Evolutionary conservation across 2,888 invertebrate species (phyloP), one percentile per base, ranked within the genome.

Genomic region (Perithous albicinctus): DNA sequence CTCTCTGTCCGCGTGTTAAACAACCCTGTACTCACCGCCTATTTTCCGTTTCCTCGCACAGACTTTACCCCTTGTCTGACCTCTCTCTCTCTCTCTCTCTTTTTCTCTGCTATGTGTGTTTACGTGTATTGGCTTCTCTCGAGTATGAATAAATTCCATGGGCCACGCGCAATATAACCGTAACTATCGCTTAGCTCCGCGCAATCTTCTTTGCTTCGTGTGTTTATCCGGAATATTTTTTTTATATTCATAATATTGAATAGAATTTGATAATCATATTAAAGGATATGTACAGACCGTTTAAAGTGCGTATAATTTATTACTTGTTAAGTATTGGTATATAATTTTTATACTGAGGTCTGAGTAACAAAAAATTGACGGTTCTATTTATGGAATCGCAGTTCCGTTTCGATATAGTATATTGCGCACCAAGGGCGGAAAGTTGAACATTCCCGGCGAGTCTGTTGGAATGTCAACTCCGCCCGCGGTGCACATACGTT

Each of bases 121-220:
- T 38, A 23, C 73, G 73, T 51, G 23, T 51, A 73, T 73, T 67
- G 67, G 66, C 26, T 67, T n/a, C 54, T 18, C 35, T 46, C 46
- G 29, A 43, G 64, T 77, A 77, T 77, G 76, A 77, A 69, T 77
- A 77, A 69, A 77, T 77, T 66, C 72, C 78, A 78, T 78, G 64
- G 72, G 59, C 48, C 3, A 10, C 26, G 41, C 26, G 43, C 46
- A 18, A 32, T 35, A 67, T 54, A 59, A 20, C 64, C 66, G 32
- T 67, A 67, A 59, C 59, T 48, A 69, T 61, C 18, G 61, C 32
- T 59, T 67, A 59, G 51, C 73, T 12, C 29, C 41, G 48, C 66
- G 6, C 6, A 43, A 46, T 38, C 64, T 46, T 38, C 1, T 59
- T 67, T 38, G 12, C 54, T 63, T 43, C 20, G 18, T 12, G 15